Percentiles rank a stretch among this genome's conserved stretches.
Conservation (phyloP, 2,888 invertebrate species). For the Dryococelus australis region DNA sequence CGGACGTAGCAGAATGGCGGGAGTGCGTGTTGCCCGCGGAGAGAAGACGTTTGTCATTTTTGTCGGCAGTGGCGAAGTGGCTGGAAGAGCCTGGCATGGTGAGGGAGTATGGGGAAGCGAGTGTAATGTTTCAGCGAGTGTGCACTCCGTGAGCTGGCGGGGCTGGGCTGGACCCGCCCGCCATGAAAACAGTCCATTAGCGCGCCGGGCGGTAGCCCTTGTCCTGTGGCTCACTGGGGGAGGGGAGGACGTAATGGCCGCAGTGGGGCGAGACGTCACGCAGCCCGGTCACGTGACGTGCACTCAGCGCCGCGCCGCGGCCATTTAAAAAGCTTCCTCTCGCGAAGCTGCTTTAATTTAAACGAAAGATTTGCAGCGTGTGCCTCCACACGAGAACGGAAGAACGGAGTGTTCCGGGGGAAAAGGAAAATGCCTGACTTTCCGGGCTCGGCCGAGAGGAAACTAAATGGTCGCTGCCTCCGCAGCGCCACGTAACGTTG, state of each 20-base stretch:
- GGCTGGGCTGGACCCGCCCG: slow-evolving; percentile 9
- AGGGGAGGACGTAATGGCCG: slow-evolving; percentile 33
- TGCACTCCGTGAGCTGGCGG: background rate
- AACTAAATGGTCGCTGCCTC: background rate
- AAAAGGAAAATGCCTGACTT: too few relatives aligned
- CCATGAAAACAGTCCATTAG: slow-evolving; percentile 41
- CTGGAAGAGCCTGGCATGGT: background rate
- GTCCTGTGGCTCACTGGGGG: background rate
- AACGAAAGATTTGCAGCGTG: background rate
- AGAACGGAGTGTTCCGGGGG: background rate
- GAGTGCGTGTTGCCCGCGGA: too few relatives aligned
- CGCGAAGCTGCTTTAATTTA: slow-evolving; percentile 3
- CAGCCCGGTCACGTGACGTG: slow-evolving; percentile 38
- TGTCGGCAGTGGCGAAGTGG: background rate
- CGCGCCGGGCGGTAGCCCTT: slow-evolving; percentile 10
- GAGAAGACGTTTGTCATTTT: background rate
- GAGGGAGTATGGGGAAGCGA: background rate
- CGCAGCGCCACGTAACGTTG: background rate
- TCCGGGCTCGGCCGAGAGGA: too few relatives aligned
- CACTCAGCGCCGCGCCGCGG: slow-evolving; percentile 32
- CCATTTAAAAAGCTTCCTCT: slow-evolving; percentile 20
- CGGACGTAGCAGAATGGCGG: background rate
- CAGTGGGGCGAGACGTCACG: slow-evolving; percentile 41
- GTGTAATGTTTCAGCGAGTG: background rate
- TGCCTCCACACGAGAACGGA: background rate